Percentiles rank a stretch among this genome's conserved stretches.
phyloP scores from a whole-genome alignment of 2,888 invertebrate species.

The Atethmia centrago region DNA sequence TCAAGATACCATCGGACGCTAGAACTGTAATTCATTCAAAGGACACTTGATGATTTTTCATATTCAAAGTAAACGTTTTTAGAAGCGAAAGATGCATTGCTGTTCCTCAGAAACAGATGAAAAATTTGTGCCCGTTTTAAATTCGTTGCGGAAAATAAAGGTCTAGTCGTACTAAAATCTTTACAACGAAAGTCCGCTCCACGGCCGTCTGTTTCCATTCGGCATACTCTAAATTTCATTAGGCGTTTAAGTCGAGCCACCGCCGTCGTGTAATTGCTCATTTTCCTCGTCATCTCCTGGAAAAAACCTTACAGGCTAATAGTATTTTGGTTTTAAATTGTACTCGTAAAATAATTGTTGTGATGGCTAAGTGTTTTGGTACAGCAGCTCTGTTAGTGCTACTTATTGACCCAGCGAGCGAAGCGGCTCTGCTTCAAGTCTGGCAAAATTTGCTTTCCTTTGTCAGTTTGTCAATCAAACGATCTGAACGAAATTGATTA shows the following conservation, averaged over 20 bases:
- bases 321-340: conserved; percentile 64
- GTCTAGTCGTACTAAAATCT: conserved; percentile 14
- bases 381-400: not conserved
- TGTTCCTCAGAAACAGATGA: too few relatives aligned
- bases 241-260: conserved; percentile 88
- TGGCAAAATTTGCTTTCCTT: too few relatives aligned
- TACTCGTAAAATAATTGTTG: conserved; percentile 49
- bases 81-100: not conserved
- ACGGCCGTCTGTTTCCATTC: conserved; percentile 73
- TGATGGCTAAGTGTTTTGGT: conserved; percentile 8
- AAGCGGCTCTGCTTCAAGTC: too few relatives aligned
- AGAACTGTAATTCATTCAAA: not conserved
- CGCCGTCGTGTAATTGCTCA: conserved; percentile 88
- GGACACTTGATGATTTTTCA: not conserved
- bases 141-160: not conserved
- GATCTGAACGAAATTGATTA: too few relatives aligned
- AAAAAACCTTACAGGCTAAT: conserved; percentile 77
- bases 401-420: too few relatives aligned
- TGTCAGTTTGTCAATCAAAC: too few relatives aligned
- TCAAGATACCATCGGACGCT: not conserved
- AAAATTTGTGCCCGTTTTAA: not conserved
- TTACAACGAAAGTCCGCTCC: conserved; percentile 68
- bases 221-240: conserved; percentile 90
- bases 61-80: not conserved
- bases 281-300: conserved; percentile 85